Evolutionary conservation across 2,113 vertebrate species (phyloP), one percentile per base, ranked within the genome.

Genomic region (Genyomyrus donnyi): DNA sequence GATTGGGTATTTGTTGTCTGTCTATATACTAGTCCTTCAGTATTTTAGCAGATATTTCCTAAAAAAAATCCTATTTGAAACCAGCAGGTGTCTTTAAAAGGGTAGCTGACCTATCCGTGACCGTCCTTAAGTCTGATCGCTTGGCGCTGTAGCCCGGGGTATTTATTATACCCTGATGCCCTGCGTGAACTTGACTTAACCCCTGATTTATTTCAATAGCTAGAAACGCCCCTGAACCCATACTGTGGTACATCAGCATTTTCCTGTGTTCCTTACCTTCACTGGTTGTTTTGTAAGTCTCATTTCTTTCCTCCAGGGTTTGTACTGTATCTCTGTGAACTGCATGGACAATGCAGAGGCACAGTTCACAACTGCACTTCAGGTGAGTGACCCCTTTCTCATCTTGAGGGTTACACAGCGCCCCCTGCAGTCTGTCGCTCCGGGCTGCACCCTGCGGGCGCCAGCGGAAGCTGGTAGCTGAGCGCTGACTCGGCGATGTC

Each of bases 321-420:
- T 99, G n/a, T 99, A 99, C 92, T 99, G 98, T 91, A 99, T 99
- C 93, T 99, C 98, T 0, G 98, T 99, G 39, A 99, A 99, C 93
- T 99, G 98, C 92, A 99, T 99, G 98, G 98, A 99, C 94, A 99
- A 99, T 0, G 98, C 98, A 21, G 98, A 99, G 93, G 98, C 98
- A 77, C 98, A 99, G 91, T 99, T 99, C 93, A 99, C 98, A 52
- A 98, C 98, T 13, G 98, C 98, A 24, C 94, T 99, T 91, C 95
- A 97, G 97, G 98, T 99, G 94, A 97, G 97, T 90, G 11, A 15
- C 13, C 74, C 4, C 74, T 17, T 80, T 8, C n/a, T 19, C 48
- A 0, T 50, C n/a, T 6, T 50, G 45, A 15, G 21, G 21, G 15
- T 27, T 1, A 17, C 17, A n/a, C 46, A 10, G 45, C 3, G 46